Evolutionary conservation across 1,140 invertebrate species (phyloP).

Genomic region (Geopemphigus sp.): DNA sequence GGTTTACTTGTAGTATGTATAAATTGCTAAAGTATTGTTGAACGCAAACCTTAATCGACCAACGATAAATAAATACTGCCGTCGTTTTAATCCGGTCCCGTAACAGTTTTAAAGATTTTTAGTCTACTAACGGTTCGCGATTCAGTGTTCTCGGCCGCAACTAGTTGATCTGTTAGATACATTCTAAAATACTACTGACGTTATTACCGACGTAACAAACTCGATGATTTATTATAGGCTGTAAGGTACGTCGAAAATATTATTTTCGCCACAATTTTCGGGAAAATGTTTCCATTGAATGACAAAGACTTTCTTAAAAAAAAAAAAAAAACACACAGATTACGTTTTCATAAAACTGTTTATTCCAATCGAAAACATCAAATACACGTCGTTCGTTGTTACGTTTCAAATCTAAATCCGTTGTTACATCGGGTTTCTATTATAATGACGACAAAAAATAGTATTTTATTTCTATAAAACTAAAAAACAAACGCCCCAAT

Average conservation of each 20-base stretch:
- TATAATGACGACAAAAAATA: background rate
- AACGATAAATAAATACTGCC: no score
- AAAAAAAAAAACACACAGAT: background rate
- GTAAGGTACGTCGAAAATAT: background rate
- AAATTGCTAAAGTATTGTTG: no score
- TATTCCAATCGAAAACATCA: constrained; percentile 22
- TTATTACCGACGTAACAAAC: background rate
- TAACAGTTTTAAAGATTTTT: no score
- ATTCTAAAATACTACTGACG: no score
- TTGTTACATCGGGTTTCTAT: background rate
- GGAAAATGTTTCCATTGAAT: background rate
- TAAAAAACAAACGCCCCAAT: background rate
- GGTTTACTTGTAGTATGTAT: no score
- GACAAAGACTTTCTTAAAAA: background rate
- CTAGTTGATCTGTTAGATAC: no score
- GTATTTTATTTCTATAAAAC: constrained; percentile 10
- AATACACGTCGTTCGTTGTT: background rate
- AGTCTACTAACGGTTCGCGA: no score
- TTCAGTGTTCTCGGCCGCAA: no score
- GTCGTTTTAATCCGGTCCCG: no score
- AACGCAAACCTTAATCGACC: no score
- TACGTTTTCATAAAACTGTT: background rate
- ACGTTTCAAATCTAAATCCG: constrained; percentile 12
- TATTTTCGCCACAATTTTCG: background rate
- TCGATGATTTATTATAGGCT: background rate